Percentiles rank a stretch among this genome's conserved stretches.
phyloP scores from a whole-genome alignment of 2,113 vertebrate genomes.

The Tychaedon coryphoeus region DNA sequence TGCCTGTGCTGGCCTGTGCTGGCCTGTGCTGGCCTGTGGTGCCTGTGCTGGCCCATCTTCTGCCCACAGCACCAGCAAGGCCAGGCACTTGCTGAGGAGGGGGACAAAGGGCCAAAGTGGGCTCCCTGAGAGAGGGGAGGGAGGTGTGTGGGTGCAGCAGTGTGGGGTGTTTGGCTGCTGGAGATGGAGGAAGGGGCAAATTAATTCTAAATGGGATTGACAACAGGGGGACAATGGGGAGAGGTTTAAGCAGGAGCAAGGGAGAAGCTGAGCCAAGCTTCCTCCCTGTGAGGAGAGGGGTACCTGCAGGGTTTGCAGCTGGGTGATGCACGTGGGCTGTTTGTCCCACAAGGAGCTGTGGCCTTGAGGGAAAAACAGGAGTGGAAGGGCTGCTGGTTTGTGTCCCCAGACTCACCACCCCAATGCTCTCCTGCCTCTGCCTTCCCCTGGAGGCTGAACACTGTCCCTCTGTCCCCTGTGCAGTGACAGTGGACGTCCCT shows the following conservation, averaged over 20 bases:
- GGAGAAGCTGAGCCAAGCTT: neutral
- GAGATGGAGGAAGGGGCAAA: neutral
- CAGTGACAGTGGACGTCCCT: constrained; percentile 79
- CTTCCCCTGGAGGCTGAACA: fast-evolving
- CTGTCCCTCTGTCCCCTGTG: neutral
- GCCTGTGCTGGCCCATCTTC: neutral
- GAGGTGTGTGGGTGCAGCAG: fast-evolving
- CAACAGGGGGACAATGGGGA: fast-evolving
- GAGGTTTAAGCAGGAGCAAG: neutral
- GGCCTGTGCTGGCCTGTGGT: too few species aligned
- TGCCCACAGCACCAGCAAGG: fast-evolving
- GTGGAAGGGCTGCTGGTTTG: fast-evolving
- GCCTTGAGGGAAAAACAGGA: neutral
- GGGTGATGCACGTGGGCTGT: fast-evolving
- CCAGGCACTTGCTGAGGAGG: neutral
- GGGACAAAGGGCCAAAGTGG: neutral
- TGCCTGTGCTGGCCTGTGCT: too few species aligned
- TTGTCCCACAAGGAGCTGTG: fast-evolving
- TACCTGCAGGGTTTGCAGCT: neutral
- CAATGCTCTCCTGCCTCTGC: neutral
- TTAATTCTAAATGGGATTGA: fast-evolving
- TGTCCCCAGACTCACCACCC: neutral
- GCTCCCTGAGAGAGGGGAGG: neutral
- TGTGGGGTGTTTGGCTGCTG: fast-evolving
- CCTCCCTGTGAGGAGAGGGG: too few species aligned